phyloP scores from a whole-genome alignment of 2,888 invertebrate genomes.

The Heliconius hortense region DNA sequence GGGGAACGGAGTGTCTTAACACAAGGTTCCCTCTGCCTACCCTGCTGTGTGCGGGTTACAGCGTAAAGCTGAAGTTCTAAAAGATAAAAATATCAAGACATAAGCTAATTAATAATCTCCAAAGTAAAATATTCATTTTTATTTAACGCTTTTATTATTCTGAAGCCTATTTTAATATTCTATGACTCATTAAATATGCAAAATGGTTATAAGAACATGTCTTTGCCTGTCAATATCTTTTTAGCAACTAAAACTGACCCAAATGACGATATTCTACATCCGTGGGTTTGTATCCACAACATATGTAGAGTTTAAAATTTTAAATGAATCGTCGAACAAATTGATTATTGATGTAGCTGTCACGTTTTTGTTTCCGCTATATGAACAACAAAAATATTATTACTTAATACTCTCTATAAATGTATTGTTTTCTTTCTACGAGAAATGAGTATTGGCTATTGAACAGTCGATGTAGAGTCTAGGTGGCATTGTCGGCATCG shows the following conservation, averaged over 20 bases:
- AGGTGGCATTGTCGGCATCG: background rate
- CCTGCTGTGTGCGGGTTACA: no score
- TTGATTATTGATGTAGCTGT: slow-evolving; percentile 27
- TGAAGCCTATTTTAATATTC: slow-evolving; percentile 34
- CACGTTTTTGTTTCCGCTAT: slow-evolving; percentile 22
- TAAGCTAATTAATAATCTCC: slow-evolving; percentile 11
- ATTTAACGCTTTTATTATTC: slow-evolving; percentile 15
- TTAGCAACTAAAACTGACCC: slow-evolving; percentile 20
- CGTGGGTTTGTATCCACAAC: background rate
- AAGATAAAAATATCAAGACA: background rate
- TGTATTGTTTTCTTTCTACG: background rate
- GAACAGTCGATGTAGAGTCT: background rate
- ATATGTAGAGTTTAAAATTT: slow-evolving; percentile 7
- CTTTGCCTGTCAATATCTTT: slow-evolving; percentile 7
- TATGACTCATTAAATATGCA: slow-evolving; percentile 29
- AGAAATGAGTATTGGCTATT: background rate
- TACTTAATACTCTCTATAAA: background rate
- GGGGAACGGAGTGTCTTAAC: no score
- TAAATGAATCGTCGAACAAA: slow-evolving; percentile 19
- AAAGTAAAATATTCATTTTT: slow-evolving; percentile 4
- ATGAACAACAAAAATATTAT: slow-evolving; percentile 21
- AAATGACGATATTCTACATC: background rate
- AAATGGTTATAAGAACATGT: slow-evolving; percentile 24
- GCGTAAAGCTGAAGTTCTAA: no score
- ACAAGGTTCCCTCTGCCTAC: no score